Percentiles rank a stretch among this genome's conserved stretches.
These are phyloP conservation scores for Pteropus rufus DNA, from an alignment of 2,797 vertebrate genomes.

Conservation along the genomic window DNA sequence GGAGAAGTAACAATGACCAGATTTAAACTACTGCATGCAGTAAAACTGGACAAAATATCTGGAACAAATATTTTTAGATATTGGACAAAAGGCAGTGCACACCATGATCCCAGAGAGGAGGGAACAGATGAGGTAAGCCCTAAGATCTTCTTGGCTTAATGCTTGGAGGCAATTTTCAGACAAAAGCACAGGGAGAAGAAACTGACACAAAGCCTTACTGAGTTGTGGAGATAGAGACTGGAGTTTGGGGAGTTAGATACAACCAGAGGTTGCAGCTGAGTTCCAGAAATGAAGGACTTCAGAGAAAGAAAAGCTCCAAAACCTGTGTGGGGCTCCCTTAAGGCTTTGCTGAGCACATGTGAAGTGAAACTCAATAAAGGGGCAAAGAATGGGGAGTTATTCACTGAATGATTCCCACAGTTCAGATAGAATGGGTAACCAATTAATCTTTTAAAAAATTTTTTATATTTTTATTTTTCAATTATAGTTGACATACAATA, in stretches of 20 bases:
- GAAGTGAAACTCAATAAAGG: neutral
- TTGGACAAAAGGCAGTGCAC: neutral
- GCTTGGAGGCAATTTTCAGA: neutral
- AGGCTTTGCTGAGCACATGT: neutral
- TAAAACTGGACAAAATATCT: slow-evolving; percentile 23
- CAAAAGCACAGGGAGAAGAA: neutral
- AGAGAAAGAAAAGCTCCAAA: neutral
- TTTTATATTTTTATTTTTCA: too few relatives aligned
- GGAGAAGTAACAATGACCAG: neutral
- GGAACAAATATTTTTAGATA: slow-evolving; percentile 6
- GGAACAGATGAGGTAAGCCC: neutral
- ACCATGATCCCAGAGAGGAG: neutral
- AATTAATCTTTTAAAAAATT: too few relatives aligned
- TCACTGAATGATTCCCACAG: neutral
- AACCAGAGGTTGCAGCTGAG: neutral
- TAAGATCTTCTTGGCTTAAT: neutral
- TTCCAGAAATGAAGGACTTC: neutral
- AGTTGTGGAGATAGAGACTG: neutral
- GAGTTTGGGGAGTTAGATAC: neutral
- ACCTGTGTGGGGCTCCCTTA: rapidly evolving
- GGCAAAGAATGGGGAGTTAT: neutral
- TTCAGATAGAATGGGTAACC: too few relatives aligned
- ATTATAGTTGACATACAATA: too few relatives aligned
- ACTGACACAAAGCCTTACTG: neutral
- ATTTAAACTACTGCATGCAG: neutral